Evolutionary conservation across 2,797 vertebrate genomes (phyloP).

Genomic region (Phalloptychus januarius): DNA sequence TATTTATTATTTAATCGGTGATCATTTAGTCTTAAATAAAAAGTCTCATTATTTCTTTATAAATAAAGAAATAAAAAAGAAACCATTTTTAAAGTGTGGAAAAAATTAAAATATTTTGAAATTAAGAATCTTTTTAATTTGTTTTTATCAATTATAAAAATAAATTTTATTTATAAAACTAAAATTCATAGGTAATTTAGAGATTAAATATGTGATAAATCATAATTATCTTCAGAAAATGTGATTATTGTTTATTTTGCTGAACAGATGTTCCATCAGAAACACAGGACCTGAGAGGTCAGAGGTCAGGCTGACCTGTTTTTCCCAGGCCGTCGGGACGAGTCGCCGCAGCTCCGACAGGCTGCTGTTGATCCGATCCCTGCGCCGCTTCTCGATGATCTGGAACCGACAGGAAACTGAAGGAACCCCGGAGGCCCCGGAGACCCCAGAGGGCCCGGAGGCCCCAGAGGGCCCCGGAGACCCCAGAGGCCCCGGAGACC

Average conservation of each 20-base stretch:
- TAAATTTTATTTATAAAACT: not conserved
- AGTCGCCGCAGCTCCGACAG: conserved; percentile 91
- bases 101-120: no score
- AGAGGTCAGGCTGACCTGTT: conserved; percentile 84
- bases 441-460: no score
- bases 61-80: no score
- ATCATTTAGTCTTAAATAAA: no score
- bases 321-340: conserved; percentile 93
- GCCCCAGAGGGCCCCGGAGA: no score
- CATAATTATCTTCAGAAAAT: not conserved
- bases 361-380: conserved; percentile 96
- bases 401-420: conserved; percentile 49
- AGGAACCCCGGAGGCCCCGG: no score
- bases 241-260: not conserved
- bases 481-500: no score
- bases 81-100: no score
- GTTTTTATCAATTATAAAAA: not conserved
- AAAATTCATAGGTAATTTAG: not conserved
- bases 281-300: not conserved
- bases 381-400: conserved; percentile 96
- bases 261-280: not conserved
- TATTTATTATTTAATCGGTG: no score
- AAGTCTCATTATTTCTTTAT: no score
- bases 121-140: no score
- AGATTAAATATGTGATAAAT: no score